Evolutionary conservation across 2,888 invertebrate genomes (phyloP), one percentile per base, ranked within the genome.

Genomic region (Lamproptera curius): DNA sequence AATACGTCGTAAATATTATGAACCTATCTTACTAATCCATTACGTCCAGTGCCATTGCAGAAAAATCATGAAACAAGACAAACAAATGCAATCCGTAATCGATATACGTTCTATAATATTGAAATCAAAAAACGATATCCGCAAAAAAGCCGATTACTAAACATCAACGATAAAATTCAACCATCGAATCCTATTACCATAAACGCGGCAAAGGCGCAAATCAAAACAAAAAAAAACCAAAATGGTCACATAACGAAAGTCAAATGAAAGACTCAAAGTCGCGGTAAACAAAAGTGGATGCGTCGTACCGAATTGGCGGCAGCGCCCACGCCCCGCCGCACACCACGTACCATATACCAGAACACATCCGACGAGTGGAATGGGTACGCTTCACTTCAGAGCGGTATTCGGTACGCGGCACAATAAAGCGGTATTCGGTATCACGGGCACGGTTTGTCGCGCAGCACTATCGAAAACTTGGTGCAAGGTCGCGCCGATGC

Each of bases 341-440:
- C 74, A 81, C 75, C 76, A 70, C 73, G 70, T 70, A 78, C 79
- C 81, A 82, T 80, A 67, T 73, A 80, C 73, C 73, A 75, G 73
- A 79, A 78, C 76, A 79, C 70, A 74, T 78, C 79, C 67, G 72
- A 67, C 70, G 69, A 76, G 81, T 81, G 85, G 83, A 84, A 85
- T 82, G 75, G 76, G 71, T 56, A 59, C 52, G 70, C 84, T 86
- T 84, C 86, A 87, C 83, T 79, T 85, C 67, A 82, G 83, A 83
- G 83, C 63, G 68, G n/a, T n/a, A n/a, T n/a, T n/a, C n/a, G n/a
- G n/a, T n/a, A n/a, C 66, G 64, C 31, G 11, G 28, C 6, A 28
- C 4, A n/a, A 28, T n/a, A 31, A n/a, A 11, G 5, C 31, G 31
- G 8, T 6, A n/a, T 20, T 20, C 20, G 20, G 4, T 3, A 20